phyloP scores from a whole-genome alignment of 2,113 vertebrate species.

The Actenoides hombroni region DNA sequence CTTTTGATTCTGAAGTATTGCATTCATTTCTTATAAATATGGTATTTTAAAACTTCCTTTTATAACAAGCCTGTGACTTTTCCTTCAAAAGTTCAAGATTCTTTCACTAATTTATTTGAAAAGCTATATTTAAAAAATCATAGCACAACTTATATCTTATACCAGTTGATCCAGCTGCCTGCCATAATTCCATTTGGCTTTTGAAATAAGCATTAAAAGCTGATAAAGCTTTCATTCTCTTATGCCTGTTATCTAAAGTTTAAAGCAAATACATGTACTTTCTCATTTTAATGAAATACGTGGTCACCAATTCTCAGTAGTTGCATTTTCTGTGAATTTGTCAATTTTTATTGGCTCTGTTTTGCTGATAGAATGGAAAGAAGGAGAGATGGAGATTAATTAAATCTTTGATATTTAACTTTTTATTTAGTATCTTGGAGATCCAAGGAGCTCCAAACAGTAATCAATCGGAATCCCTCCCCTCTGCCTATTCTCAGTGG shows the following conservation, averaged over 20 bases:
- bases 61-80: neutral
- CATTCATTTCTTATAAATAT: neutral
- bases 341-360: neutral
- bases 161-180: neutral
- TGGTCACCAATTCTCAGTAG: neutral
- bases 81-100: neutral
- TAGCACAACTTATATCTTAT: neutral
- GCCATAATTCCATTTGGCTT: neutral
- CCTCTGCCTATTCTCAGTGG: neutral
- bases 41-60: neutral
- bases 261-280: neutral
- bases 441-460: neutral
- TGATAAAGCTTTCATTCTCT: neutral
- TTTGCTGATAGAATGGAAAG: neutral
- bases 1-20: neutral
- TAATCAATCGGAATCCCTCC: neutral
- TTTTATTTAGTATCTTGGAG: neutral
- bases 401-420: neutral
- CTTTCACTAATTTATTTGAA: neutral
- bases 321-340: neutral
- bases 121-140: neutral
- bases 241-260: neutral
- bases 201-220: neutral
- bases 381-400: slow-evolving; percentile 18
- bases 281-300: neutral